Base-by-base conservation (phyloP, 2,113 vertebrate genomes). In the Corvus moneduloides region DNA sequence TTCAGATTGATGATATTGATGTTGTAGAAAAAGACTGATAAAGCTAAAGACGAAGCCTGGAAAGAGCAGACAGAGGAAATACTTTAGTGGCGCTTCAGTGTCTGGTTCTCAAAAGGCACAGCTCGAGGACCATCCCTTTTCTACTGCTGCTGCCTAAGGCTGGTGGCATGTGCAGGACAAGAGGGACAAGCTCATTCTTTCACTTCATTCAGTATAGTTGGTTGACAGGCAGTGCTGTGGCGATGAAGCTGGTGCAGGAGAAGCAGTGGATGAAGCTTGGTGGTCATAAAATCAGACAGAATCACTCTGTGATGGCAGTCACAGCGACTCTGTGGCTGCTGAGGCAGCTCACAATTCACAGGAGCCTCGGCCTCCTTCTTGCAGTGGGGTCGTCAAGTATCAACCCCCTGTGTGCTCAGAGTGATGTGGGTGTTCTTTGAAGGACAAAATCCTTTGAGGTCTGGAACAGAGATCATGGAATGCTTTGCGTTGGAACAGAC, bases 401-500 rank as follows among this genome's bases (percentile, higher is more conserved):
- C 51, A 62, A 1, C 37, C 27, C 2, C 0, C 9, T 23, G 20
- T 33, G 32, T 64, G 37, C 49, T 81, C 52, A 4, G 16, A 6
- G 21, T 28, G 62, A 3, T 37, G 13, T 0, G 1, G 27, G 18
- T 0, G 4, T 35, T n/a, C 16, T 44, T 35, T 35, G 72, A 80
- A 87, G 72, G 75, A 13, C 21, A 84, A 17, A 76, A 28, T 9
- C 55, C 46, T 86, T 44, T 2, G 1, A 2, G 20, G 20, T n/a
- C 16, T 83, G 71, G 18, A 73, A 8, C 12, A 16, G 54, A 28
- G 54, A 10, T 83, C 16, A 10, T 30, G 39, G 46, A 32, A 46
- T 54, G 26, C n/a, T 32, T 69, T 76, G 54, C 17, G 4, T 55
- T 61, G 63, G 55, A n/a, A 55, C 11, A 16, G 20, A 14, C 19